Conservation (phyloP, 2,797 vertebrate species). For the Craterocephalus amniculus region DNA sequence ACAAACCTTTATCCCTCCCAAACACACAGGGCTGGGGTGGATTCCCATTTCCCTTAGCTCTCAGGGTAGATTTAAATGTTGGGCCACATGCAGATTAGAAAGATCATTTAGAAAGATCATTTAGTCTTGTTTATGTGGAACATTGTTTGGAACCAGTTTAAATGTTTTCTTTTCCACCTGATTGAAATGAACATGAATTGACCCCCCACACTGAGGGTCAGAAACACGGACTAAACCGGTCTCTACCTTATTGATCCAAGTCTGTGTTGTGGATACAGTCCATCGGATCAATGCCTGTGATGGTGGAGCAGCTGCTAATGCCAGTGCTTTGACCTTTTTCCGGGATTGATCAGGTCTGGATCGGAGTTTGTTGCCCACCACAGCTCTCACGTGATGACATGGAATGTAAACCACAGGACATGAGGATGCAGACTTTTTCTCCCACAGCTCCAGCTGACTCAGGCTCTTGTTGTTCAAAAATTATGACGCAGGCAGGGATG, state of each 20-base stretch:
- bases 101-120: conserved; percentile 2
- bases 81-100: not conserved
- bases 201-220: not conserved
- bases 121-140: conserved; percentile 3
- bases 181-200: conserved; percentile 18
- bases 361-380: conserved; percentile 13
- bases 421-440: conserved; percentile 11
- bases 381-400: conserved; percentile 25
- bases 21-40: conserved; percentile 16
- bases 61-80: conserved; percentile 10
- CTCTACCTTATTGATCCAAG: conserved; percentile 48
- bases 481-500: not conserved
- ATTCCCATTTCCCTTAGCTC: conserved; percentile 36
- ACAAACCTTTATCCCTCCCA: conserved; percentile 32
- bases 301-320: conserved; percentile 44
- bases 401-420: conserved; percentile 26
- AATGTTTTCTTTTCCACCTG: conserved; percentile 2
- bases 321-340: conserved; percentile 44
- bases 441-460: not conserved
- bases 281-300: conserved; percentile 45
- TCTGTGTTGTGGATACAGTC: conserved; percentile 35
- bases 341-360: conserved; percentile 55
- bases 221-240: conserved; percentile 42
- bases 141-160: not conserved
- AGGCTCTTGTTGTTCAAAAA: conserved; percentile 2